phyloP scores from a whole-genome alignment of 2,797 vertebrate species.

The Kryptolebias ocellatus region DNA sequence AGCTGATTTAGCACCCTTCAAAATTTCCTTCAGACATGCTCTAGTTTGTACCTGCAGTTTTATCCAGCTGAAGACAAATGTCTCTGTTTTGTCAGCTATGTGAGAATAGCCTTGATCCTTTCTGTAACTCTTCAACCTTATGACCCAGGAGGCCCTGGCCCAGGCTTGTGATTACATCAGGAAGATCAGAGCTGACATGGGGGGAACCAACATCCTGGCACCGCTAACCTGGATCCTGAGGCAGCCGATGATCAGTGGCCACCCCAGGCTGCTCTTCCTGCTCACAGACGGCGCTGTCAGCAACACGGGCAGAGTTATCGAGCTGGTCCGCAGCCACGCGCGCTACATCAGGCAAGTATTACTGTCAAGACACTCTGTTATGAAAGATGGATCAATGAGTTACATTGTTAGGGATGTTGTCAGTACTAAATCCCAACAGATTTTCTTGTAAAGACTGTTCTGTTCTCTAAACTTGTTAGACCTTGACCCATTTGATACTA shows the following conservation, averaged over 20 bases:
- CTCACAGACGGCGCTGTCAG: slow-evolving; percentile 84
- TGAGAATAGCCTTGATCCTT: background rate
- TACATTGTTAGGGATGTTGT: slow-evolving; percentile 2
- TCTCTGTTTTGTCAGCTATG: background rate
- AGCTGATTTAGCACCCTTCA: too few species aligned
- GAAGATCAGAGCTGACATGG: slow-evolving; percentile 90
- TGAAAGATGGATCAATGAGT: background rate
- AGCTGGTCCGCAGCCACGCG: slow-evolving; percentile 87
- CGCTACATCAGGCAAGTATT: slow-evolving; percentile 85
- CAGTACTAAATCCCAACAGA: background rate
- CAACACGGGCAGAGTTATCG: slow-evolving; percentile 91
- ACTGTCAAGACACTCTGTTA: background rate
- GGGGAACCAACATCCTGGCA: slow-evolving; percentile 87
- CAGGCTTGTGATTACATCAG: slow-evolving; percentile 87
- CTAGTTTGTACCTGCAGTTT: background rate
- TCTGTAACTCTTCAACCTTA: background rate
- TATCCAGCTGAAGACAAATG: background rate
- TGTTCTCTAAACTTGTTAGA: slow-evolving; percentile 3
- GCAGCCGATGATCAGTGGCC: slow-evolving; percentile 88
- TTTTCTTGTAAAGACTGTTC: slow-evolving; percentile 7
- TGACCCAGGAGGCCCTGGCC: slow-evolving; percentile 85
- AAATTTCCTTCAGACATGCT: too few species aligned
- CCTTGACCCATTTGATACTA: slow-evolving; percentile 5
- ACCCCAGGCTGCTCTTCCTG: slow-evolving; percentile 91
- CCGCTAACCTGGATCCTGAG: slow-evolving; percentile 90